Evolutionary conservation across 1,140 invertebrate species (phyloP), one percentile per base, ranked within the genome.

Genomic region (Cyclina sinensis): DNA sequence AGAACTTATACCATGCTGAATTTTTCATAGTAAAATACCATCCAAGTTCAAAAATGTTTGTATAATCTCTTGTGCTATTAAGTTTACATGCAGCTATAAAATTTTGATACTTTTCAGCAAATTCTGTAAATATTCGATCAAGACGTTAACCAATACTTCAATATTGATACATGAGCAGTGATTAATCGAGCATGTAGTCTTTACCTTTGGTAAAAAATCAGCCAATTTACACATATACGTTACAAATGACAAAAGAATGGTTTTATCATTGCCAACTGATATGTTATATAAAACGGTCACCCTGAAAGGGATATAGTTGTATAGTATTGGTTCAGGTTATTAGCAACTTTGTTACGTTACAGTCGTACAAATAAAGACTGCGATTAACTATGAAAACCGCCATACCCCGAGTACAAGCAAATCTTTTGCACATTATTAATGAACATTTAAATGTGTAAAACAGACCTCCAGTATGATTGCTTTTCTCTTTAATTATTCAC

Each of bases 221-320:
- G 82, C 68, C 39, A 84, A 84, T 84, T 84, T 83, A 68, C 54
- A 83, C 57, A 84, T 84, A 73, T 73, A 84, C 30, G 27, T 54
- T 84, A 73, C 65, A 84, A 48, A 84, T 70, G n/a, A 70, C 59
- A 48, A 73, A 48, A 70, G 39, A 73, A 51, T 48, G 21, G 82
- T 54, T 70, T 84, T 84, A 73, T 84, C 65, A 74, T n/a, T 73
- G 68, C 65, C 74, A 78, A 51, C 46, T 51, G 74, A 78, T 78
- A 78, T 54, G 30, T 37, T 78, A 54, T 78, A 78, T 54, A 54
- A 70, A 70, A 37, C 65, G 65, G 65, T 37, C 65, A 70, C 65
- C 65, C 65, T 35, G 32, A 70, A n/a, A 27, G 57, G n/a, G 35
- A 16, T 57, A 57, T 37, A 70, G 27, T 5, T 37, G 37, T 27